Conservation (phyloP, 2,113 vertebrate species). For the Trogon melanurus region DNA sequence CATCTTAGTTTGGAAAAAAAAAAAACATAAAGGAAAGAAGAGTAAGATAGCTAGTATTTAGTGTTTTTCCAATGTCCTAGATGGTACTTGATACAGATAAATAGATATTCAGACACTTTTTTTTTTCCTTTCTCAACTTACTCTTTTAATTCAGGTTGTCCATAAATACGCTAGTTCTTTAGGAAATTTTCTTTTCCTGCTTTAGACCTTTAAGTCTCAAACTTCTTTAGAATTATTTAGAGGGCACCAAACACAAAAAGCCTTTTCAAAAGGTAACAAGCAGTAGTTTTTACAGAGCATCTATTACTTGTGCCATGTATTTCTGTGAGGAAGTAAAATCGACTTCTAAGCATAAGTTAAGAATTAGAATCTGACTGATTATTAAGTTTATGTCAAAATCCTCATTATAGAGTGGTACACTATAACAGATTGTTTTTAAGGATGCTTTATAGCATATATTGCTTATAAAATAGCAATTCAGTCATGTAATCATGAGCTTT, state of each 20-base stretch:
- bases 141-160: background rate
- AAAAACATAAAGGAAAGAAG: background rate
- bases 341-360: background rate
- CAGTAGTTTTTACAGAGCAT: background rate
- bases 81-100: background rate
- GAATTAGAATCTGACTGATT: no score
- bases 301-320: background rate
- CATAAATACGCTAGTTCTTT: background rate
- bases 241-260: background rate
- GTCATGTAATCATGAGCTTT: background rate
- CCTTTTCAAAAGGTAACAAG: background rate
- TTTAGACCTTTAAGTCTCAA: background rate
- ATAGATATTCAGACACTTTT: background rate
- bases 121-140: background rate
- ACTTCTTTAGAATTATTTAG: background rate
- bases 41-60: background rate
- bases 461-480: background rate
- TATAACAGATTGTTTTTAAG: background rate
- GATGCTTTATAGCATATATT: background rate
- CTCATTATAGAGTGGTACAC: background rate
- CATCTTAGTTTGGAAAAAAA: background rate
- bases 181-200: background rate
- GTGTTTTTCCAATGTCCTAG: background rate
- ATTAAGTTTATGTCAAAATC: background rate
- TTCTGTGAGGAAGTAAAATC: background rate